Base-by-base conservation (phyloP, 2,888 invertebrate species). In the Drosophila rubida region DNA sequence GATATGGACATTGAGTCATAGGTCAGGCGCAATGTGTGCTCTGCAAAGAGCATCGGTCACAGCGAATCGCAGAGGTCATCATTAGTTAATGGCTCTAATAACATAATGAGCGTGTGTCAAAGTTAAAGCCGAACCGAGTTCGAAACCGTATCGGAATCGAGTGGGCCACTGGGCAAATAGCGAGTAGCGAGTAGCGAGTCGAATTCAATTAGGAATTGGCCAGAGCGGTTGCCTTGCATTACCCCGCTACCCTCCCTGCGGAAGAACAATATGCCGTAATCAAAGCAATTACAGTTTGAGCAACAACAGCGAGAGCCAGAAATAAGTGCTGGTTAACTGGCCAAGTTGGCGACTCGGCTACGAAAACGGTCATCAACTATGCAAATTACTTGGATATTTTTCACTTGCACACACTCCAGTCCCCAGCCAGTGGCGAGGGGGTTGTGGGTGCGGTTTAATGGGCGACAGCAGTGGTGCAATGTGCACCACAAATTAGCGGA, bases 361-460 rank as follows among this genome's bases (percentile, higher is more conserved):
- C 19, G 57, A 64, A 67, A 75, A 64, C 60, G 75, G 60, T 69
- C 80, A 82, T 81, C 68, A 87, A 61, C 67, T 71, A 87, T 82
- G 81, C 71, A 84, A 82, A 80, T 80, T 75, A 75, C 54, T 55
- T 65, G 61, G 61, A 86, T 71, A 80, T 80, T 75, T 86, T 75
- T 70, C 75, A 77, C 77, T 67, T 65, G 67, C 49, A 37, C 23
- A 42, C 35, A 51, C 25, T 25, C 4, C 9, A 30, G 11, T n/a
- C n/a, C n/a, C n/a, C n/a, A n/a, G n/a, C n/a, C 3, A 5, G 27
- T 30, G 2, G 1, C 11, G 22, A 6, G 7, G 35, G 8, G 32
- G 53, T 6, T 27, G 16, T 6, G 25, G n/a, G 32, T n/a, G 1
- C 19, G 8, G 8, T 35, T 4, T 4, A n/a, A 11, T 8, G 32